Percentiles rank a stretch among this genome's conserved stretches.
Conservation (phyloP, 2,888 invertebrate genomes). For the Cordilura impudica region DNA sequence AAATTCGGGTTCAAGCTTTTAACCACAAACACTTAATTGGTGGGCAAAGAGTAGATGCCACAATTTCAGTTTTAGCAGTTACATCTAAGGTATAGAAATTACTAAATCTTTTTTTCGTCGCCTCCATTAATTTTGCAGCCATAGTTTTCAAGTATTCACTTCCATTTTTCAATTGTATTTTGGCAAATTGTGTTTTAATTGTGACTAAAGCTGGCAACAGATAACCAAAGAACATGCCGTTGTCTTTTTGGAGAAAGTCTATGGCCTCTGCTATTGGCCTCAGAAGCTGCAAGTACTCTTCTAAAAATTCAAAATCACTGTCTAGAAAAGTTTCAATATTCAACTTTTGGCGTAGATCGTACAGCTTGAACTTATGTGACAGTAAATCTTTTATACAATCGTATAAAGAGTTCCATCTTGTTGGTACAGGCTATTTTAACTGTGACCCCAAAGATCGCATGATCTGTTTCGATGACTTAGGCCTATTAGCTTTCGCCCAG, state of each 20-base stretch:
- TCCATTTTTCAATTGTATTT: conserved; percentile 25
- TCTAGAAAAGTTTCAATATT: conserved; percentile 36
- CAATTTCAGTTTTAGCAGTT: conserved; percentile 32
- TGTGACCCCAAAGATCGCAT: not conserved
- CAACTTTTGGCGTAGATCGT: conserved; percentile 35
- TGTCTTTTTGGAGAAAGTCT: conserved; percentile 38
- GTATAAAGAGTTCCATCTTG: conserved; percentile 22
- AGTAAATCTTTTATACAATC: conserved; percentile 14
- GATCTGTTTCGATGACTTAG: conserved; percentile 9
- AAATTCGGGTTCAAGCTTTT: conserved; percentile 32
- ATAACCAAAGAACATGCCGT: conserved; percentile 44
- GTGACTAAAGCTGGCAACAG: conserved; percentile 28
- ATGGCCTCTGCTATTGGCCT: conserved; percentile 36
- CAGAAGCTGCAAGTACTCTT: conserved; percentile 37
- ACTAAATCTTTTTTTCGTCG: conserved; percentile 19
- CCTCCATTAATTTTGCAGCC: conserved; percentile 14
- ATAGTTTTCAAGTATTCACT: conserved; percentile 17
- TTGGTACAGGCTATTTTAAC: conserved; percentile 14
- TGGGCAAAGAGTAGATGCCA: conserved; percentile 34
- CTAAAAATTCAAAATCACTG: conserved; percentile 35
- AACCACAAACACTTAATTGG: no score
- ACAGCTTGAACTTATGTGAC: conserved; percentile 20
- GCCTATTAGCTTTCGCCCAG: conserved; percentile 10
- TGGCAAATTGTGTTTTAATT: conserved; percentile 27
- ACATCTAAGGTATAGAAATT: conserved; percentile 23